Evolutionary conservation across 35 echinoderm and acorn worm species (phyloP).

Genomic region (Acanthaster planci): DNA sequence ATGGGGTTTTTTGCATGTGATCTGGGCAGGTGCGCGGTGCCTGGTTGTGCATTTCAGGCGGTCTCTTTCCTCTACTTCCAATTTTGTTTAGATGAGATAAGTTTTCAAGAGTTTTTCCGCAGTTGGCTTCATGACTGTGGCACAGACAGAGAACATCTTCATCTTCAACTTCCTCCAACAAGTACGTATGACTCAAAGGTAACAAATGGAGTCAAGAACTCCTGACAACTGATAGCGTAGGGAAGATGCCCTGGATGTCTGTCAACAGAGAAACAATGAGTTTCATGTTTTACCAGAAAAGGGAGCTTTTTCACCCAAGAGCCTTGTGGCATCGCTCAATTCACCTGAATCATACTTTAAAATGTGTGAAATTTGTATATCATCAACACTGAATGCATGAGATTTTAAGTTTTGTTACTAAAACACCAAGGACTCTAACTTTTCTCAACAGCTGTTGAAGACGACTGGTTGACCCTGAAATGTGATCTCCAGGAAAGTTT

Average conservation of each 20-base stretch:
- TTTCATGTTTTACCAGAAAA: too few relatives aligned
- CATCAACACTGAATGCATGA: background rate
- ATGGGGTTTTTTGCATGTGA: too few relatives aligned
- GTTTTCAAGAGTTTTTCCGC: constrained; percentile 72
- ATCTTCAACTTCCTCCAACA: constrained; percentile 46
- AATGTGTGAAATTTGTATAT: background rate
- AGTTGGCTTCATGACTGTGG: constrained; percentile 87
- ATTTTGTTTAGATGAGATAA: constrained; percentile 63
- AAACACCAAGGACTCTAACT: background rate
- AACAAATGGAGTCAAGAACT: too few relatives aligned
- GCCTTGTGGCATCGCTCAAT: too few relatives aligned
- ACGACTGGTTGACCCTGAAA: constrained; percentile 59
- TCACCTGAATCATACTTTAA: too few relatives aligned
- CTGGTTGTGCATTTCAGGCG: too few relatives aligned
- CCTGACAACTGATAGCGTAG: too few relatives aligned
- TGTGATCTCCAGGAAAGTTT: constrained; percentile 87
- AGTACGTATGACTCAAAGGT: constrained; percentile 7
- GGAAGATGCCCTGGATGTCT: too few relatives aligned
- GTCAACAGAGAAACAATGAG: too few relatives aligned
- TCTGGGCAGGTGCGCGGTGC: too few relatives aligned
- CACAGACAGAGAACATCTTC: constrained; percentile 83
- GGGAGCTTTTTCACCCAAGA: too few relatives aligned
- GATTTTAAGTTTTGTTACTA: background rate
- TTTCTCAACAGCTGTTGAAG: constrained; percentile 13
- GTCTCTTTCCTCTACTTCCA: background rate